phyloP scores from a whole-genome alignment of 2,797 vertebrate species.

The Muscicapa striata region DNA sequence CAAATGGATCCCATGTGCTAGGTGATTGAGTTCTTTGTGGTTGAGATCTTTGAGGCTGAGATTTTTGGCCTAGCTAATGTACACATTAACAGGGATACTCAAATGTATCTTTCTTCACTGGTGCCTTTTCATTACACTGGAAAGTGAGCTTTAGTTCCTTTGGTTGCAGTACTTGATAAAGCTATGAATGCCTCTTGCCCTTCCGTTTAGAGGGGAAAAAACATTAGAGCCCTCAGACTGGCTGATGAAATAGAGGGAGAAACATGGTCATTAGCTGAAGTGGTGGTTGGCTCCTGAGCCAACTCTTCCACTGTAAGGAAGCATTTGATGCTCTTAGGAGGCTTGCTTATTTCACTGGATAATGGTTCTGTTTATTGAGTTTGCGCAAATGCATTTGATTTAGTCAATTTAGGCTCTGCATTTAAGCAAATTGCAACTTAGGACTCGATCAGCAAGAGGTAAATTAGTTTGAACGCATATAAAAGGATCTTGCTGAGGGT shows the following conservation, averaged over 20 bases:
- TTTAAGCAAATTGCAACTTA: constrained; percentile 69
- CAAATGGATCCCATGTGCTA: not conserved
- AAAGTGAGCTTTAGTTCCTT: constrained; percentile 53
- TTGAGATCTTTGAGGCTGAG: not conserved
- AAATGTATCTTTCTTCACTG: constrained; percentile 27
- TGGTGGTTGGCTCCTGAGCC: constrained; percentile 28
- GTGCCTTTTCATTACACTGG: constrained; percentile 52
- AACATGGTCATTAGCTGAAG: not conserved
- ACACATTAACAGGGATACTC: constrained; percentile 27
- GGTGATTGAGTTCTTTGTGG: not conserved
- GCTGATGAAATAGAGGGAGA: constrained; percentile 34
- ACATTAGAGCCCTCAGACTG: not conserved
- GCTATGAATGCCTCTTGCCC: not conserved
- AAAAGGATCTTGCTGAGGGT: constrained; percentile 55
- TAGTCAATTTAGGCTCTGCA: constrained; percentile 56
- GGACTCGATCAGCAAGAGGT: constrained; percentile 47
- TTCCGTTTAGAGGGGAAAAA: not conserved
- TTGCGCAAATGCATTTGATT: constrained; percentile 64
- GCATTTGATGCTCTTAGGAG: constrained; percentile 46
- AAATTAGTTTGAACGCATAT: constrained; percentile 52
- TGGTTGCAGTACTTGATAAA: constrained; percentile 6
- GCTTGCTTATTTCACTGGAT: constrained; percentile 25
- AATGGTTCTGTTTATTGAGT: constrained; percentile 65
- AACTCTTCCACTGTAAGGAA: not conserved
- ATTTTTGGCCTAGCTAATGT: not conserved